Percentiles rank a stretch among this genome's conserved stretches.
These are phyloP conservation scores for Ivindomyrus marchei DNA, from an alignment of 2,113 vertebrate genomes.

Conservation along the genomic window DNA sequence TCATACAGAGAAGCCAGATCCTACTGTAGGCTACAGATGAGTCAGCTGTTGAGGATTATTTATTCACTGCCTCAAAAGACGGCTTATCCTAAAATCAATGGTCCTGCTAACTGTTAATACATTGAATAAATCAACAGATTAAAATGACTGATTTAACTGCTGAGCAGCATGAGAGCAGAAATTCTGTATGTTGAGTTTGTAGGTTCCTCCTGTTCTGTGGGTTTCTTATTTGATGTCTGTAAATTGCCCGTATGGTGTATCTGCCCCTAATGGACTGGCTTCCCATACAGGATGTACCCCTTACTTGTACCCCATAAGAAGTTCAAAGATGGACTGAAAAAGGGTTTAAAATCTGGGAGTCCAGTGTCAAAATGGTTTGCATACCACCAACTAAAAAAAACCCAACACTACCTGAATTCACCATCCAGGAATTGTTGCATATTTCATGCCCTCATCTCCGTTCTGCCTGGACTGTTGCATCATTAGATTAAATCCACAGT, in stretches of 20 bases:
- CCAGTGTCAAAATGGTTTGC: neutral
- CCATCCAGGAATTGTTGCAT: neutral
- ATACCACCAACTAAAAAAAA: neutral
- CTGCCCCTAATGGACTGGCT: neutral
- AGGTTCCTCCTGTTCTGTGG: neutral
- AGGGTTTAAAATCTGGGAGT: neutral
- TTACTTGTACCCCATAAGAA: neutral
- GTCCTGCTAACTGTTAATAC: neutral
- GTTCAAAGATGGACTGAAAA: neutral
- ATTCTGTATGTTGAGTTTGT: neutral
- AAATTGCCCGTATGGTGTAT: neutral
- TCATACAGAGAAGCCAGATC: neutral
- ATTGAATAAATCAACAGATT: neutral
- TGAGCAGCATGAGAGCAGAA: neutral
- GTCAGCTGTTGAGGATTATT: neutral
- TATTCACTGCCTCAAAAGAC: neutral
- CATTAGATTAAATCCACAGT: neutral
- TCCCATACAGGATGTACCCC: neutral
- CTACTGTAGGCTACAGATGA: neutral
- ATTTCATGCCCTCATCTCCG: neutral
- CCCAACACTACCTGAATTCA: neutral
- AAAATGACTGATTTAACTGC: neutral
- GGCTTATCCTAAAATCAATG: neutral
- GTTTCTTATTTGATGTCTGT: neutral
- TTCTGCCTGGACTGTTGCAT: slow-evolving; percentile 1